Evolutionary conservation across 1,140 invertebrate genomes (phyloP), one percentile per base, ranked within the genome.

Genomic region (Muscidifurax raptorellus): DNA sequence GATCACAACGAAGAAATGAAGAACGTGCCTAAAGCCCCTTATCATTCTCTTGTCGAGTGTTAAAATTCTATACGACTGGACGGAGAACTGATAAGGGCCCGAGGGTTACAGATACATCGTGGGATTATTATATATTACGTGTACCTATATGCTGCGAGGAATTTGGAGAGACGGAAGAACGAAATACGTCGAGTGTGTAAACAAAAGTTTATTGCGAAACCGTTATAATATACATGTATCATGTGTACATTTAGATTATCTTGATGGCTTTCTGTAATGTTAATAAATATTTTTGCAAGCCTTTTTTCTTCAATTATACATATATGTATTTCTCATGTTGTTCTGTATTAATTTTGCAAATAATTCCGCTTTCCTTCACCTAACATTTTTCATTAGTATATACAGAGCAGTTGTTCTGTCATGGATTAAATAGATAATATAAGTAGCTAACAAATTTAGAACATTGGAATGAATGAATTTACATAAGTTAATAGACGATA

Each of bases 31-130:
- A 92, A 92, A 93, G 92, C 87, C 95, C 95, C 95, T 95, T 95
- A 95, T 95, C 95, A 95, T 95, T 95, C 95, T 95, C 94, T 90
- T 94, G 95, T 94, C 95, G 94, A 94, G 95, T 95, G 95, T 95
- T 92, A 90, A 91, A 89, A 89, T 90, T 86, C 91, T 91, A 88
- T 88, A 94, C 94, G 89, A 95, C 95, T 95, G 95, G 95, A 95
- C 95, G 95, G 95, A 95, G 95, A 95, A 95, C 95, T 95, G 95
- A 95, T 95, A 95, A 95, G 95, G 95, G 95, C 95, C 95, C 94
- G 94, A 95, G 95, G 91, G 89, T 94, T 90, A 94, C 92, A 92
- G 88, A 92, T 89, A 90, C 92, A 92, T 90, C 92, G 88, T 85
- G 85, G 88, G 88, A 90, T 69, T 87, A n/a, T n/a, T n/a, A n/a